Percentiles rank a stretch among this genome's conserved stretches.
phyloP scores from a whole-genome alignment of 2,888 invertebrate species.

The Notodonta ziczac region DNA sequence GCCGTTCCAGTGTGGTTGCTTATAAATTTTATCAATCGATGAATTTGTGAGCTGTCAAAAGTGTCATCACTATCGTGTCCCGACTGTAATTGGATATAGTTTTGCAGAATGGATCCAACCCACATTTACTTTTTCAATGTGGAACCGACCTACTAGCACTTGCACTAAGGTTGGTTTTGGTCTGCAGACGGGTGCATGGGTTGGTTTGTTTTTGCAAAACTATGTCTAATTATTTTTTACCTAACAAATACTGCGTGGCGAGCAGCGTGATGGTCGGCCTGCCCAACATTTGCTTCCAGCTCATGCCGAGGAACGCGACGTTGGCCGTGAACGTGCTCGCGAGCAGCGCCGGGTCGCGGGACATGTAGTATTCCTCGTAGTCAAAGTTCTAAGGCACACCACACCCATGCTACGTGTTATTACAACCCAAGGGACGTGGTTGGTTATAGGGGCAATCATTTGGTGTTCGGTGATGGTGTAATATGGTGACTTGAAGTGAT shows the following conservation, averaged over 20 bases:
- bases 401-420: constrained; percentile 62
- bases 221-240: constrained; percentile 79
- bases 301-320: constrained; percentile 97
- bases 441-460: background rate
- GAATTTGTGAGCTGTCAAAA: no score
- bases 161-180: background rate
- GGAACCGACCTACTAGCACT: no score
- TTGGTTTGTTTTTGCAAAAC: no score
- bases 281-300: constrained; percentile 98
- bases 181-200: no score
- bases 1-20: no score
- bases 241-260: constrained; percentile 93
- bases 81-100: background rate
- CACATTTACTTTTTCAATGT: no score
- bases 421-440: constrained; percentile 11
- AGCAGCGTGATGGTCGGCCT: constrained; percentile 97
- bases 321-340: constrained; percentile 97
- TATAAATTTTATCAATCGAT: no score
- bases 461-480: background rate
- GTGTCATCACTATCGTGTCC: background rate
- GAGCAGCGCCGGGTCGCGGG: constrained; percentile 97
- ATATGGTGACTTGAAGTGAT: no score
- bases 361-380: constrained; percentile 97
- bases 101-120: no score
- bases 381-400: constrained; percentile 91